Evolutionary conservation across 2,888 invertebrate species (phyloP).

Genomic region (Pegoplata infirma): DNA sequence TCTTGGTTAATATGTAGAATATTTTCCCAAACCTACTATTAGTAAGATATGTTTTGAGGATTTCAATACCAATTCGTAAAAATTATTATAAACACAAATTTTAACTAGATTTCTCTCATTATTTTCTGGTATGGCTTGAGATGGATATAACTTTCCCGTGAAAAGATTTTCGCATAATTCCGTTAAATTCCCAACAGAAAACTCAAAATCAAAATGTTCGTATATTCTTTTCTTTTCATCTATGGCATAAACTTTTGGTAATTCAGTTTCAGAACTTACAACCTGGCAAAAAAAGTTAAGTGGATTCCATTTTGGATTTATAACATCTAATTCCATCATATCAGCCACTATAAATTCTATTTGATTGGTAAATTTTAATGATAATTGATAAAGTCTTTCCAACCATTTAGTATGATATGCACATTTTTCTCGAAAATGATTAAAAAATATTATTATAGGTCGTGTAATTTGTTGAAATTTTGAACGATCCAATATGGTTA

Average conservation of each 20-base stretch:
- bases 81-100: conserved; percentile 50
- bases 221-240: conserved; percentile 37
- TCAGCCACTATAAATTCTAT: conserved; percentile 50
- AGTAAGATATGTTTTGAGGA: conserved; percentile 56
- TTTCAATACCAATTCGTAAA: conserved; percentile 62
- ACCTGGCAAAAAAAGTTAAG: conserved; percentile 28
- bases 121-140: conserved; percentile 8
- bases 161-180: conserved; percentile 59
- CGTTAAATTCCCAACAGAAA: conserved; percentile 25
- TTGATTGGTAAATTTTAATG: conserved; percentile 26
- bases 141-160: conserved; percentile 40
- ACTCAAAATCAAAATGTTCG: conserved; percentile 5
- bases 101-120: conserved; percentile 29
- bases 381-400: conserved; percentile 18
- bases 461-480: conserved; percentile 10
- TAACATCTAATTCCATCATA: conserved; percentile 38
- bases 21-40: conserved; percentile 10
- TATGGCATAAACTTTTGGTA: conserved; percentile 1
- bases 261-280: conserved; percentile 19
- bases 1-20: neutral
- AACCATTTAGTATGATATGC: conserved; percentile 34
- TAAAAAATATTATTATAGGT: too few species aligned
- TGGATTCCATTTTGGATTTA: conserved; percentile 30
- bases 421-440: too few species aligned
- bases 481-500: conserved; percentile 29